Percentiles rank a stretch among this genome's conserved stretches.
These are phyloP conservation scores for Uria lomvia DNA, from an alignment of 2,113 vertebrate species.

Conservation along the genomic window DNA sequence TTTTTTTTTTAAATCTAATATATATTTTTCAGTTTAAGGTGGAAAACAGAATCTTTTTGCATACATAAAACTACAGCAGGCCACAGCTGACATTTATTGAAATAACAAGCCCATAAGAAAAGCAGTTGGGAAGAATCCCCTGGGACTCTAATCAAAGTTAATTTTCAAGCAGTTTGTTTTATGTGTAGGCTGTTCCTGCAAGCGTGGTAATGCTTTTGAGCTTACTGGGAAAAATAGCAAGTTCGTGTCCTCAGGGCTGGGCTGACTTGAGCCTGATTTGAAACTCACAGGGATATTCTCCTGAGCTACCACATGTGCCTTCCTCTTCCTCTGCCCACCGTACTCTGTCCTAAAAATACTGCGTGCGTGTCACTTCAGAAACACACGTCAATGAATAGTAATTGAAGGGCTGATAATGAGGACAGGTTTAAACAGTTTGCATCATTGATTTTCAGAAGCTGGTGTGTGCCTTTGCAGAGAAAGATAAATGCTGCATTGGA, in stretches of 20 bases:
- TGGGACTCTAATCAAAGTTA: background rate
- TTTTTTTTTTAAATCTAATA: background rate
- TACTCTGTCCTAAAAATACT: background rate
- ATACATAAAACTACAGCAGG: background rate
- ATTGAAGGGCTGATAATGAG: background rate
- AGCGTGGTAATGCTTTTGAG: background rate
- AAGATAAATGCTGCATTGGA: background rate
- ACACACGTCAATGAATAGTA: background rate
- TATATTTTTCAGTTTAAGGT: background rate
- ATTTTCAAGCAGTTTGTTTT: background rate
- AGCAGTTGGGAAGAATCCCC: background rate
- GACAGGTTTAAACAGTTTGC: background rate
- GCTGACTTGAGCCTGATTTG: background rate
- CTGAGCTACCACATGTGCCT: background rate
- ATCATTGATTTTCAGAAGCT: background rate
- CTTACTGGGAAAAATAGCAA: background rate
- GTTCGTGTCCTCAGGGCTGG: background rate
- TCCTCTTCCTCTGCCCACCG: background rate
- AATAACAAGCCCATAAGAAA: background rate
- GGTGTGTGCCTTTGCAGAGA: background rate
- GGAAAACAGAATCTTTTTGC: background rate
- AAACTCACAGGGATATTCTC: background rate
- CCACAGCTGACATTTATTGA: background rate
- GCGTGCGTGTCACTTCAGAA: background rate
- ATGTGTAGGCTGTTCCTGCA: background rate